Percentiles rank a stretch among this genome's conserved stretches.
Evolutionary conservation across 1,140 invertebrate genomes (phyloP).

Genomic region (Calliphora vicina): DNA sequence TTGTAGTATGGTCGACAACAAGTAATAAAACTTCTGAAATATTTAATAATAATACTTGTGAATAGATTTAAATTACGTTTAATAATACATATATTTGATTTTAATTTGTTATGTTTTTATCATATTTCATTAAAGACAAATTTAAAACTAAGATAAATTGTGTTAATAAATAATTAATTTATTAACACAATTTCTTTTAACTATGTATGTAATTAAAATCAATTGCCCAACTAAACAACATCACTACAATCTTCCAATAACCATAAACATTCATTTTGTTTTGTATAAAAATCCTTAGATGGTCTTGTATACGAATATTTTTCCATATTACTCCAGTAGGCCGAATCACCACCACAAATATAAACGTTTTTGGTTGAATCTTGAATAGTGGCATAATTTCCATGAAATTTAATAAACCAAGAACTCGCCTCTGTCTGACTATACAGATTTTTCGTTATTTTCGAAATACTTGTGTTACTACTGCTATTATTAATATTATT

Average conservation of each 20-base stretch:
- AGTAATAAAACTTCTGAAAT: no score
- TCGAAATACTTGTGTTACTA: neutral
- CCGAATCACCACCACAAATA: slow-evolving; percentile 50
- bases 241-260: slow-evolving; percentile 49
- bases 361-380: slow-evolving; percentile 43
- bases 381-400: slow-evolving; percentile 41
- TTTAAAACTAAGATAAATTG: no score
- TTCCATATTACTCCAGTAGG: slow-evolving; percentile 48
- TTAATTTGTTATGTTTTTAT: no score
- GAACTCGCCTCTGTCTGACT: slow-evolving; percentile 41
- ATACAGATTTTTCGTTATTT: slow-evolving; percentile 52
- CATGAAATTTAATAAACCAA: slow-evolving; percentile 44
- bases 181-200: no score
- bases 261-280: slow-evolving; percentile 51
- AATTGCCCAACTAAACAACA: neutral
- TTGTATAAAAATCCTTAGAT: slow-evolving; percentile 37
- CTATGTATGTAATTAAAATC: no score
- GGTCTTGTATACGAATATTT: slow-evolving; percentile 50
- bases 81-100: no score
- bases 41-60: no score
- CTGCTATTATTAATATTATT: neutral
- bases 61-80: no score
- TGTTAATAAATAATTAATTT: no score
- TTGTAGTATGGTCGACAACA: no score
- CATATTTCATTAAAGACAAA: no score